A percentile compares a stretch with the other conserved stretches of the same genome.
Conservation (phyloP, 2,888 invertebrate genomes). For the Macrosiphum euphorbiae region DNA sequence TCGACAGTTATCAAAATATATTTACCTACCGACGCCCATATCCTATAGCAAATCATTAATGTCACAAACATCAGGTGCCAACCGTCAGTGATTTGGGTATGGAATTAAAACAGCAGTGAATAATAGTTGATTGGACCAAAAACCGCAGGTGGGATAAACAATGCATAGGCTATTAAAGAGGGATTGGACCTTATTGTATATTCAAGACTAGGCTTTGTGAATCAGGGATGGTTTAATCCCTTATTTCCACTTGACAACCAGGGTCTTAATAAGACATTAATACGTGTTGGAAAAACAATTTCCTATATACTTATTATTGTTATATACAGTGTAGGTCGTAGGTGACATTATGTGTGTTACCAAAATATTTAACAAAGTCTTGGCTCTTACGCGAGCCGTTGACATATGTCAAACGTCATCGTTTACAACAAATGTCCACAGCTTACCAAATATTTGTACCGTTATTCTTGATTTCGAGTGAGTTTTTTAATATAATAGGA, state of each 20-base stretch:
- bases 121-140: background rate
- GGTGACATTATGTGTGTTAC: background rate
- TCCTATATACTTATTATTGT: background rate
- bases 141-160: background rate
- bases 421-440: too few species aligned
- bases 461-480: background rate
- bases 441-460: background rate
- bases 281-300: background rate
- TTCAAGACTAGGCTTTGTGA: background rate
- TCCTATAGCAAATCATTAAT: background rate
- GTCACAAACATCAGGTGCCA: background rate
- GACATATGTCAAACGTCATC: background rate
- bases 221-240: background rate
- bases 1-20: background rate
- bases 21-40: background rate
- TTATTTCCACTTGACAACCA: constrained; percentile 18
- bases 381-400: background rate
- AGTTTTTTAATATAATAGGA: background rate
- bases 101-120: background rate
- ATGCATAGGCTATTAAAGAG: background rate
- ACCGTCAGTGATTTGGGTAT: constrained; percentile 13
- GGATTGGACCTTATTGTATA: background rate
- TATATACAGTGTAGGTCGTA: background rate
- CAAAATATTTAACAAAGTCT: background rate
- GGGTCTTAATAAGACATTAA: constrained; percentile 20